Conservation (phyloP, 2,888 invertebrate genomes). For the Tortricodes alternella region DNA sequence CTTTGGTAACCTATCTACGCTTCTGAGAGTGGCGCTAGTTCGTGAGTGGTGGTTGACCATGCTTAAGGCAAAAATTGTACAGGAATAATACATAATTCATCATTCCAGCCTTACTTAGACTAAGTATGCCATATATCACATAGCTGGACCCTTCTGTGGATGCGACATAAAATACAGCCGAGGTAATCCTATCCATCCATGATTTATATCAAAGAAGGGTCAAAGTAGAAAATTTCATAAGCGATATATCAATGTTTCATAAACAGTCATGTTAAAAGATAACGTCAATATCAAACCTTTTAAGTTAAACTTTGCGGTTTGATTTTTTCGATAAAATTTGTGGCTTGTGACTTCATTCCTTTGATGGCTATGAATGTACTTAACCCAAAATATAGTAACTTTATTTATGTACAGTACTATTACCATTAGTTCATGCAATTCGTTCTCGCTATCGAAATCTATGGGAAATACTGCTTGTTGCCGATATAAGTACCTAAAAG, state of each 20-base stretch:
- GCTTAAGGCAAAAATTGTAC: slow-evolving; percentile 56
- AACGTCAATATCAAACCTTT: not conserved
- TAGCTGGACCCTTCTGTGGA: slow-evolving; percentile 67
- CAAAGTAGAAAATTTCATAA: slow-evolving; percentile 72
- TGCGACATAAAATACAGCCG: slow-evolving; percentile 77
- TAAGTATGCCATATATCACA: slow-evolving; percentile 79
- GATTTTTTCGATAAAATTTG: too few relatives aligned
- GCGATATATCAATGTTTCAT: slow-evolving; percentile 63
- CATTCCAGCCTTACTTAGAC: slow-evolving; percentile 74
- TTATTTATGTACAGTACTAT: too few relatives aligned
- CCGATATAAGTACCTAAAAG: too few relatives aligned
- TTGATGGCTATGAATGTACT: too few relatives aligned
- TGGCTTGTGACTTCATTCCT: too few relatives aligned
- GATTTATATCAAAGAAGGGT: slow-evolving; percentile 76
- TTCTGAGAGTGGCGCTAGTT: too few relatives aligned
- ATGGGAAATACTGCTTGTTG: too few relatives aligned
- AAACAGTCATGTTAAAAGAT: slow-evolving; percentile 32
- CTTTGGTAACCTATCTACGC: too few relatives aligned
- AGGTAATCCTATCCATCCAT: slow-evolving; percentile 78
- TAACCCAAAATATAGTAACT: too few relatives aligned
- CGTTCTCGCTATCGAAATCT: too few relatives aligned
- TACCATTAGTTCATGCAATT: too few relatives aligned
- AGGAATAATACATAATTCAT: slow-evolving; percentile 78
- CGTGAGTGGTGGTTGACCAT: too few relatives aligned
- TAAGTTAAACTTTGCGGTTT: not conserved